Conservation (phyloP, 2,797 vertebrate genomes). For the Gobionotothen gibberifrons region DNA sequence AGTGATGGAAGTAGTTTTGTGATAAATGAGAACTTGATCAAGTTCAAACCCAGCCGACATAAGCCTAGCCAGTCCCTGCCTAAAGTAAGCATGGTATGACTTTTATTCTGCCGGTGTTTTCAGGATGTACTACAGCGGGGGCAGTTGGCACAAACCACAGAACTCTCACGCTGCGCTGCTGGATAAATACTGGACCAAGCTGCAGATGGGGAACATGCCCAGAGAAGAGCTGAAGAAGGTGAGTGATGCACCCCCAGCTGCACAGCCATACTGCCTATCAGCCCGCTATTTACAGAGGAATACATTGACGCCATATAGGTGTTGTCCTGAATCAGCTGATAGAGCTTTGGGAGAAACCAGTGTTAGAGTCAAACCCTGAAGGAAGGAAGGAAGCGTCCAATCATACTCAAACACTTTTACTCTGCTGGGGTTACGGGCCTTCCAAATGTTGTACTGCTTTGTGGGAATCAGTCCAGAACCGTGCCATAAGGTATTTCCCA, state of each 20-base stretch:
- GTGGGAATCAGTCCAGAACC: too few species aligned
- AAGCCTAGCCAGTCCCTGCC: background rate
- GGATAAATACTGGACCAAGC: slow-evolving; percentile 96
- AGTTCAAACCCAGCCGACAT: background rate
- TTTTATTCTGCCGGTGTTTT: slow-evolving; percentile 2
- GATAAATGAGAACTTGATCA: background rate
- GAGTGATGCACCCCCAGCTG: slow-evolving; percentile 23
- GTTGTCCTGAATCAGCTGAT: too few species aligned
- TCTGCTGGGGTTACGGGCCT: too few species aligned
- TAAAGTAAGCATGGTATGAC: background rate
- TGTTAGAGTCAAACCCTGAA: too few species aligned
- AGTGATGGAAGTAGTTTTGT: background rate
- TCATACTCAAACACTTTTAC: too few species aligned
- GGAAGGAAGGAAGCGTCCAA: too few species aligned
- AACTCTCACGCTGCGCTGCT: slow-evolving; percentile 90
- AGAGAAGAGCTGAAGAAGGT: slow-evolving; percentile 93
- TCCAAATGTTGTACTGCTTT: too few species aligned
- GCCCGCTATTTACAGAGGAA: too few species aligned
- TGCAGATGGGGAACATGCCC: slow-evolving; percentile 91
- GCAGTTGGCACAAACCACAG: slow-evolving; percentile 91
- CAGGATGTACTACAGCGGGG: slow-evolving; percentile 85
- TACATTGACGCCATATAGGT: too few species aligned
- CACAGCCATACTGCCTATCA: too few species aligned
- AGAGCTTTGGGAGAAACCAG: too few species aligned
- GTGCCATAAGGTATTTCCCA: too few species aligned